phyloP scores from a whole-genome alignment of 1,140 invertebrate genomes.

The Campoletis sonorensis region DNA sequence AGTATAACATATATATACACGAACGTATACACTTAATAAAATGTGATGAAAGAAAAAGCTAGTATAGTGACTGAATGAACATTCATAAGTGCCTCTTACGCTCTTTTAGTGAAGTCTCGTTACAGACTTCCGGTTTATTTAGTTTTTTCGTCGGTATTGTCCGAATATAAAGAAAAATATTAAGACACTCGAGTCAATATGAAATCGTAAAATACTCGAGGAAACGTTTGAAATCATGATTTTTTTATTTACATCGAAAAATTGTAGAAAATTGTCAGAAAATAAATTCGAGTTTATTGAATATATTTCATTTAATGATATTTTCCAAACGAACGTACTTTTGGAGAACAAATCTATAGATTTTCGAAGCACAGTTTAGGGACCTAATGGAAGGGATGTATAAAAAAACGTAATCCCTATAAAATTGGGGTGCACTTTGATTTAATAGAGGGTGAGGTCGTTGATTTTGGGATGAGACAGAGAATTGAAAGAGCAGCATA shows the following conservation, averaged over 20 bases:
- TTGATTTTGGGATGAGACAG: slow-evolving; percentile 52
- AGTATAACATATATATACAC: background rate
- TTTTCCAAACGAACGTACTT: background rate
- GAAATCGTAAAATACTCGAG: too few relatives aligned
- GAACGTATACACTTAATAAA: slow-evolving; percentile 10
- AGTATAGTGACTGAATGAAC: slow-evolving; percentile 50
- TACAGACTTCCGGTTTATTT: slow-evolving; percentile 14
- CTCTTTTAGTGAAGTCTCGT: background rate
- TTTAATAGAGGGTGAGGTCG: slow-evolving; percentile 69
- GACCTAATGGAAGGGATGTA: background rate
- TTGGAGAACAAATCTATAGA: background rate
- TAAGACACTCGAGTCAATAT: background rate
- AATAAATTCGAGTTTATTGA: too few relatives aligned
- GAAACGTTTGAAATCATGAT: too few relatives aligned
- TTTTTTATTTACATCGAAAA: too few relatives aligned
- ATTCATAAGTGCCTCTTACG: slow-evolving; percentile 1
- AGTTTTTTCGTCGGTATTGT: background rate
- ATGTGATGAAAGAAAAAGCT: background rate
- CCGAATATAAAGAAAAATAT: slow-evolving; percentile 3
- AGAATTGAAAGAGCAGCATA: slow-evolving; percentile 43
- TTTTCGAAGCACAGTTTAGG: background rate
- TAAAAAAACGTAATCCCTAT: slow-evolving; percentile 22
- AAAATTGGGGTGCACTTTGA: slow-evolving; percentile 73
- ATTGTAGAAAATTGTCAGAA: too few relatives aligned
- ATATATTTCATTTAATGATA: too few relatives aligned